Evolutionary conservation across 2,888 invertebrate genomes (phyloP), one percentile per base, ranked within the genome.

Genomic region (Ornithoptera priamus): DNA sequence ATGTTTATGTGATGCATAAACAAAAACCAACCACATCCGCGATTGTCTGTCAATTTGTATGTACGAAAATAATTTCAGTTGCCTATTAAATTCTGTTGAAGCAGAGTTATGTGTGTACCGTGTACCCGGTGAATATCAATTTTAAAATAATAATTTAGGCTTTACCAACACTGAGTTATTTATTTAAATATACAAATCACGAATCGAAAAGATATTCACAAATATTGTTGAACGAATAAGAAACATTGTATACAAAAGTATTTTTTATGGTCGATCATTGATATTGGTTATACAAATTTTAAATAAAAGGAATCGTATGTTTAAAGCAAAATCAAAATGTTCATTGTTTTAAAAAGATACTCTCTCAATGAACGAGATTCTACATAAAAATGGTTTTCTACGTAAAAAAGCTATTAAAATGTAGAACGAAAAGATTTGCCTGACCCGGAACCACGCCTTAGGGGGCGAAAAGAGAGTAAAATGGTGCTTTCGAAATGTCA

Each of bases 21-120:
- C 76, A 78, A 75, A 71, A 73, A 68, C 65, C 56, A 73, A 76
- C 78, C 77, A 76, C 78, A 77, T 80, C 79, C 78, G 76, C 67
- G 69, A 73, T 71, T 73, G 68, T 70, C 71, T 69, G 69, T 68
- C 70, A 73, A 76, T 76, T 73, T 72, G 73, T 70, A 72, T 68
- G 65, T 70, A 69, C 71, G 65, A 71, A 72, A 74, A 71, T 72
- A 72, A 71, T 69, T 66, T 67, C 65, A 65, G 65, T 61, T 69
- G 63, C 66, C 67, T 65, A 71, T 56, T 61, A 67, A 72, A 69
- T 67, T 65, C 42, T 56, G 63, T 58, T 69, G 59, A 63, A 67
- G 62, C 42, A 24, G 56, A 62, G 65, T 62, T 68, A 17, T 39
- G 59, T 42, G 22, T 22, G 22, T 22, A 22, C 39, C 12, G 63